A percentile compares a stretch with the other conserved stretches of the same genome.
Evolutionary conservation across 2,113 vertebrate species (phyloP).

Genomic region (Platichthys stellatus): DNA sequence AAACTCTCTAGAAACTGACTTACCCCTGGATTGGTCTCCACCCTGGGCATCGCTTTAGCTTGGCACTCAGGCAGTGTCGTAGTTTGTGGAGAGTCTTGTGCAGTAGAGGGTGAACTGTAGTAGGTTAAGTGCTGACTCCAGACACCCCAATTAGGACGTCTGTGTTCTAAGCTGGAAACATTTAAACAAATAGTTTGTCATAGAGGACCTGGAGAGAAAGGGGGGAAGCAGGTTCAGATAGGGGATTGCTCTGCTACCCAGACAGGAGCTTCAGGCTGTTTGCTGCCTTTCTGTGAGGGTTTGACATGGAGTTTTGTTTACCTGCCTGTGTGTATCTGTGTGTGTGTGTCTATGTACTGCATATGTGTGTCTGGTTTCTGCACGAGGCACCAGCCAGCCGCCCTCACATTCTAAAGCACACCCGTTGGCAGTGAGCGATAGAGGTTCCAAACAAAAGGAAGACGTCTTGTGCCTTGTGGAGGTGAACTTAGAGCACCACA

Average conservation of each 20-base stretch:
- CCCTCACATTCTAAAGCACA: slow-evolving; percentile 72
- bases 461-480: slow-evolving; percentile 77
- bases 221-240: slow-evolving; percentile 54
- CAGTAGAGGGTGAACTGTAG: slow-evolving; percentile 51
- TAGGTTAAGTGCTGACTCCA: slow-evolving; percentile 54
- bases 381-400: slow-evolving; percentile 57
- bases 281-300: slow-evolving; percentile 64
- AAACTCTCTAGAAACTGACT: slow-evolving; percentile 40
- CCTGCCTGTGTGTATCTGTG: slow-evolving; percentile 29
- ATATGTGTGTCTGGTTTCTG: slow-evolving; percentile 45
- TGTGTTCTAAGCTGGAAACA: slow-evolving; percentile 65
- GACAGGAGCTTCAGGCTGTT: slow-evolving; percentile 76
- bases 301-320: slow-evolving; percentile 70
- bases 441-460: slow-evolving; percentile 75
- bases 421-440: slow-evolving; percentile 73
- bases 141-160: slow-evolving; percentile 65
- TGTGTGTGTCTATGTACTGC: slow-evolving; percentile 20
- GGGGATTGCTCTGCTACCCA: slow-evolving; percentile 62
- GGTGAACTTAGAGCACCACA: slow-evolving; percentile 72
- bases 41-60: slow-evolving; percentile 45
- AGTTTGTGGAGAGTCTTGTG: slow-evolving; percentile 35
- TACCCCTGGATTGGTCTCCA: slow-evolving; percentile 45
- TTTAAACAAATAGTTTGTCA: slow-evolving; percentile 64
- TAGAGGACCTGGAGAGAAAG: slow-evolving; percentile 42
- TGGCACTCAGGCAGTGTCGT: slow-evolving; percentile 38